Percentiles rank a stretch among this genome's conserved stretches.
Evolutionary conservation across 1,140 invertebrate genomes (phyloP).

Genomic region (Ceratosolen solmsi): DNA sequence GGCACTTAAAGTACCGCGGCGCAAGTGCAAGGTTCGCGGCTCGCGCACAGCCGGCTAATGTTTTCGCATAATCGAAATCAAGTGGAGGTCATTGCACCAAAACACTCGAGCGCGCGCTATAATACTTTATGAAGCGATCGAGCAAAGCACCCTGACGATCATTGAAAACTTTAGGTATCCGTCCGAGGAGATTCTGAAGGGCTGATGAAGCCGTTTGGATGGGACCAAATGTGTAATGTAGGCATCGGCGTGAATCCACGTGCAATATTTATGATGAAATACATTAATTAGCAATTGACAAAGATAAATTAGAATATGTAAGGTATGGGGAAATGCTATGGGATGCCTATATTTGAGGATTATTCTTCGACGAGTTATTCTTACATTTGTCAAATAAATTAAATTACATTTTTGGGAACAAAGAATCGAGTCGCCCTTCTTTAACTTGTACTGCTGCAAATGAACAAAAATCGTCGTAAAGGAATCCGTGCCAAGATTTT

Average conservation of each 20-base stretch:
- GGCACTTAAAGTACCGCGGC: slow-evolving; percentile 49
- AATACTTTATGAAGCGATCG: too few relatives aligned
- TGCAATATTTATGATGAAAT: too few relatives aligned
- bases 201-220: too few relatives aligned
- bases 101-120: slow-evolving; percentile 56
- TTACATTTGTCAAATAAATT: not conserved
- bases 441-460: not conserved
- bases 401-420: not conserved
- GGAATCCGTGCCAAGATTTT: slow-evolving; percentile 9
- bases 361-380: not conserved
- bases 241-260: too few relatives aligned
- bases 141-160: too few relatives aligned
- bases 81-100: slow-evolving; percentile 69
- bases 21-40: slow-evolving; percentile 40
- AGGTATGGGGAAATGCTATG: too few relatives aligned
- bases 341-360: too few relatives aligned
- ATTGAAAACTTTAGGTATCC: too few relatives aligned
- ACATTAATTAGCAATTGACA: too few relatives aligned
- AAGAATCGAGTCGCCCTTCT: not conserved
- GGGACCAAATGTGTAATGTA: too few relatives aligned
- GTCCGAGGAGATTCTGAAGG: too few relatives aligned
- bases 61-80: slow-evolving; percentile 62
- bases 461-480: slow-evolving; percentile 3
- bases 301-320: too few relatives aligned
- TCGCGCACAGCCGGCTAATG: slow-evolving; percentile 50